These are phyloP conservation scores for Onthophagus sagittarius DNA, from an alignment of 2,888 invertebrate genomes.

Conservation along the genomic window DNA sequence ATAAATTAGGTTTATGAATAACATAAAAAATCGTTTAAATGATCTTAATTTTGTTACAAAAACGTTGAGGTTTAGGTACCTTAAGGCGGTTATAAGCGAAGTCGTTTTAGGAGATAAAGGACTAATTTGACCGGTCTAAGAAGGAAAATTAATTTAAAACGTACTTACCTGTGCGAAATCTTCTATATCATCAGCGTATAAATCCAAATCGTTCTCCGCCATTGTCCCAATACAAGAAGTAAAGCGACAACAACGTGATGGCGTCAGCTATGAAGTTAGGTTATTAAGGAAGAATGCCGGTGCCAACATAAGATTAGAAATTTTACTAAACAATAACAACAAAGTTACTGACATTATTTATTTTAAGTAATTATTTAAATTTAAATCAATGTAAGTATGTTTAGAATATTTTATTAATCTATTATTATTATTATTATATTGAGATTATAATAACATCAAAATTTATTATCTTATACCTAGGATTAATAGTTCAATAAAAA, in stretches of 20 bases:
- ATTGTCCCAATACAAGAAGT: constrained; percentile 49
- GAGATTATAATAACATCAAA: too few relatives aligned
- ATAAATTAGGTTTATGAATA: background rate
- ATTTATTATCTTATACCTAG: too few relatives aligned
- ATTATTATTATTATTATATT: too few relatives aligned
- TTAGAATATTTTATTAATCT: too few relatives aligned
- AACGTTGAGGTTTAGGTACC: background rate
- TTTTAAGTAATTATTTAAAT: too few relatives aligned
- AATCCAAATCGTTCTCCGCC: constrained; percentile 97
- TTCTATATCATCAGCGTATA: constrained; percentile 94
- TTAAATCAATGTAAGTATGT: too few relatives aligned
- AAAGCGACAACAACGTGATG: background rate
- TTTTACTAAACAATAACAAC: background rate
- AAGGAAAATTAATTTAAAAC: background rate
- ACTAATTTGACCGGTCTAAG: background rate
- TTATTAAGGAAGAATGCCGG: background rate
- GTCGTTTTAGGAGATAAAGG: too few relatives aligned
- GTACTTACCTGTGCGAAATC: constrained; percentile 75
- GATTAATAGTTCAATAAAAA: too few relatives aligned
- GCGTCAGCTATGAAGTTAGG: background rate
- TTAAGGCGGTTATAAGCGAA: too few relatives aligned
- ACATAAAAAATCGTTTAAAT: too few relatives aligned
- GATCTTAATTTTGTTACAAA: too few relatives aligned
- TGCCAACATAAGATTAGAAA: background rate
- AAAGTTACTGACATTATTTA: too few relatives aligned